phyloP scores from a whole-genome alignment of 64 coral and sea anemone genomes.

The Acropora yongei region DNA sequence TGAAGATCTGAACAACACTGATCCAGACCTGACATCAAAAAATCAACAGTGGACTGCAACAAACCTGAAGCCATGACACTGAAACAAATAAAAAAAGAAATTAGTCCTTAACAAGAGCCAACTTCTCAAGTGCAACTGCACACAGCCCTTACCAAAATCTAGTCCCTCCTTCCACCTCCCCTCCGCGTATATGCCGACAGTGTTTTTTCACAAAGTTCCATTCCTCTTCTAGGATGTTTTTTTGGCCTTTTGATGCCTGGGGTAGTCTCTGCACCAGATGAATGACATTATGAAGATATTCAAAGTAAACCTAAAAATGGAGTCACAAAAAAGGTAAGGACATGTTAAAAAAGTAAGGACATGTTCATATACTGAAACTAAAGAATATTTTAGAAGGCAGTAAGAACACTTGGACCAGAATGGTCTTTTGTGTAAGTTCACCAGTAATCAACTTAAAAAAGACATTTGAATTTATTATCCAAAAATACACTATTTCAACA shows the following conservation, averaged over 20 bases:
- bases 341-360: too few species aligned
- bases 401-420: too few species aligned
- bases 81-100: not conserved
- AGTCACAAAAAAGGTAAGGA: not conserved
- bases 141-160: slow-evolving; percentile 81
- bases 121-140: too few species aligned
- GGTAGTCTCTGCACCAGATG: slow-evolving; percentile 89
- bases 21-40: slow-evolving; percentile 81
- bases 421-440: too few species aligned
- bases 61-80: slow-evolving; percentile 97
- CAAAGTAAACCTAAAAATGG: slow-evolving; percentile 89
- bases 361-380: too few species aligned
- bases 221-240: slow-evolving; percentile 92
- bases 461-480: too few species aligned
- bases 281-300: slow-evolving; percentile 92
- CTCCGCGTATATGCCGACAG: slow-evolving; percentile 88
- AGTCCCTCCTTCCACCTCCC: slow-evolving; percentile 88
- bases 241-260: slow-evolving; percentile 84
- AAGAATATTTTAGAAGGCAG: too few species aligned
- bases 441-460: too few species aligned
- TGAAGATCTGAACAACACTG: slow-evolving; percentile 91
- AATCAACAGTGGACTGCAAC: slow-evolving; percentile 91
- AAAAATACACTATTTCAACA: too few species aligned
- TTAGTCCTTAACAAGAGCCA: not conserved
- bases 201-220: slow-evolving; percentile 89